These are phyloP conservation scores for Zeuzera pyrina DNA, from an alignment of 2,888 invertebrate species.

Conservation along the genomic window DNA sequence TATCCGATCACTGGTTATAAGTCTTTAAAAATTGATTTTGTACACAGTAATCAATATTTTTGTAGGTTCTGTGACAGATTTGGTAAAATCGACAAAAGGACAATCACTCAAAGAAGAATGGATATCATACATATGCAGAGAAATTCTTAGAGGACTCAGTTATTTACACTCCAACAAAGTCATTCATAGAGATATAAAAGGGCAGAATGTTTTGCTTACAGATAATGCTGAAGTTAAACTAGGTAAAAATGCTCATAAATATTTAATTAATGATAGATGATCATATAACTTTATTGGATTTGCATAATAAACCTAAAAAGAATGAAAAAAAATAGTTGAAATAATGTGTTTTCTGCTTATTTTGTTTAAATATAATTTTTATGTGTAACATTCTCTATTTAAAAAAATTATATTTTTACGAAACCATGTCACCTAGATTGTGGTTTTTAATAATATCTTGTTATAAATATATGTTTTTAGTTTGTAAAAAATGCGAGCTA, in stretches of 20 bases:
- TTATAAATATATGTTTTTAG: too few species aligned
- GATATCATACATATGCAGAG: constrained; percentile 99
- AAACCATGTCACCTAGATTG: too few species aligned
- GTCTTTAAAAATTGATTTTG: too few species aligned
- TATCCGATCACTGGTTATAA: too few species aligned
- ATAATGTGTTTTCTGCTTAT: too few species aligned
- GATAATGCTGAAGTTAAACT: constrained; percentile 99
- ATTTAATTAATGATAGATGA: constrained; percentile 3
- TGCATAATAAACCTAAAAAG: too few species aligned
- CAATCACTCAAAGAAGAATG: constrained; percentile 99
- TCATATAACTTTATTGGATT: background rate
- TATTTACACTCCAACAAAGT: constrained; percentile 99
- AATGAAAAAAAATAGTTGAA: too few species aligned
- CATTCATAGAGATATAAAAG: constrained; percentile 99
- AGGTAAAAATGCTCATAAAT: constrained; percentile 63
- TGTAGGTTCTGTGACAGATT: constrained; percentile 96
- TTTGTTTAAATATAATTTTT: too few species aligned
- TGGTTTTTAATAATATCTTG: too few species aligned
- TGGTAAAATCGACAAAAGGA: constrained; percentile 99
- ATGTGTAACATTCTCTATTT: too few species aligned
- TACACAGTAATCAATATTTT: constrained; percentile 1
- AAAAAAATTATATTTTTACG: too few species aligned
- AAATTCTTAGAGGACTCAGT: constrained; percentile 94
- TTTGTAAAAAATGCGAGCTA: too few species aligned
- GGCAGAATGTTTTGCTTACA: constrained; percentile 98